Evolutionary conservation across 1,140 invertebrate species (phyloP), one percentile per base, ranked within the genome.

Genomic region (Eulimnadia texana): DNA sequence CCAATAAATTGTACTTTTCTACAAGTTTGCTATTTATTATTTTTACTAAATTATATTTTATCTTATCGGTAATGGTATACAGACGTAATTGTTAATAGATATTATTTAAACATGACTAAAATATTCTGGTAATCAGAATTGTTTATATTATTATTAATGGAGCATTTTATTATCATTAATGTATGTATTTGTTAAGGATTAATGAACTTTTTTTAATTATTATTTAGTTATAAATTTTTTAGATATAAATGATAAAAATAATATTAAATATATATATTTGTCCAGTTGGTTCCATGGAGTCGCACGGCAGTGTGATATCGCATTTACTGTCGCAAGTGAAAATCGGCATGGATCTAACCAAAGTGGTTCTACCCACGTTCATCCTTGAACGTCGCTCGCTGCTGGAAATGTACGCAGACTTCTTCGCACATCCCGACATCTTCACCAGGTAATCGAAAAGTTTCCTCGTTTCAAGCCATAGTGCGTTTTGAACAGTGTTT

Each of bases 281-380:
- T 63, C n/a, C 66, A 77, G 76, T 80, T 64, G 78, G 76, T n/a
- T 89, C 88, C 19, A 86, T 97, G 82, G 92, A 95, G 74, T 85
- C 83, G 64, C 92, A 97, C 73, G 93, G 93, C 54, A 95, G 90
- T 53, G 90, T 98, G 64, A 88, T 98, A 65, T 87, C 86, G 54
- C 92, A 96, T 74, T 77, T 98, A 16, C 74, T 98, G 56, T 95
- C 93, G 25, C 93, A 96, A 80, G 90, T 95, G 59, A 88, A 95
- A 73, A 96, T 98, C 69, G 94, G 94, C 53, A 98, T 98, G 94
- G 94, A 98, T 74, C 80, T 98, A 67, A 98, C 94, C 2, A 98
- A 96, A 80, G 93, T 98, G 60, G 91, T 91, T 29, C 74, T 98
- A 61, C 93, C 93, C n/a, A 94, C 90, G 13, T 97, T 97, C 70